Base-by-base conservation (phyloP, 2,797 vertebrate species). In the Anableps anableps region DNA sequence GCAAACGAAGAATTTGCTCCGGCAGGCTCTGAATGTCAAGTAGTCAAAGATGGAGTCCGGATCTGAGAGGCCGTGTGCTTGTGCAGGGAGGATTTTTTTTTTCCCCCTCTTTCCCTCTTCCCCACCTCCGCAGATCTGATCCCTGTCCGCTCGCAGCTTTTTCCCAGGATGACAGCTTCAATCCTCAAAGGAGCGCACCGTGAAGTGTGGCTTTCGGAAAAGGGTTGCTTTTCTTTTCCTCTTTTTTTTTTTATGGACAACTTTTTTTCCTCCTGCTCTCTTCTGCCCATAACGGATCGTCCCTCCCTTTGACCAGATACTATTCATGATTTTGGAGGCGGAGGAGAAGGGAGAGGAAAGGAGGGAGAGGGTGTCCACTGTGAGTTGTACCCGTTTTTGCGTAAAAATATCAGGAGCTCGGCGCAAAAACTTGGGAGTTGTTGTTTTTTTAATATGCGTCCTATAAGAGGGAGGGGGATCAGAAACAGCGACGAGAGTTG, bases 1-100 rank as follows among this genome's bases (percentile, higher is more conserved):
- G 97, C 96, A 97, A 93, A 97, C 95, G 83, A 96, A 93, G 96
- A 92, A 95, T 95, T 91, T 93, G 96, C 95, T 96, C 96, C 93
- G 94, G 94, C 97, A 93, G 95, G 95, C 96, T 95, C 94, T 96
- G 97, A 97, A 98, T 98, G 97, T 98, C 98, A 99, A 97, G 96
- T 95, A 97, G 97, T 97, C 97, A 99, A 98, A 99, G 97, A 99
- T 99, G 98, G 98, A 98, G 98, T 97, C 97, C 94, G 96, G 92
- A 95, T 97, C 94, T 94, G 95, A 93, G 93, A 95, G 95, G 96
- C 97, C 96, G 97, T 95, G 97, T 96, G 96, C 96, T 96, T 93
- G 93, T 96, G 96, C 94, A 91, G 86, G 95, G 92, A 91, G 93
- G 94, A 83, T 91, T 91, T 93, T 72, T 76, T 75, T 14, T 29